Evolutionary conservation across 2,113 vertebrate species (phyloP).

Genomic region (Aix galericulata): DNA sequence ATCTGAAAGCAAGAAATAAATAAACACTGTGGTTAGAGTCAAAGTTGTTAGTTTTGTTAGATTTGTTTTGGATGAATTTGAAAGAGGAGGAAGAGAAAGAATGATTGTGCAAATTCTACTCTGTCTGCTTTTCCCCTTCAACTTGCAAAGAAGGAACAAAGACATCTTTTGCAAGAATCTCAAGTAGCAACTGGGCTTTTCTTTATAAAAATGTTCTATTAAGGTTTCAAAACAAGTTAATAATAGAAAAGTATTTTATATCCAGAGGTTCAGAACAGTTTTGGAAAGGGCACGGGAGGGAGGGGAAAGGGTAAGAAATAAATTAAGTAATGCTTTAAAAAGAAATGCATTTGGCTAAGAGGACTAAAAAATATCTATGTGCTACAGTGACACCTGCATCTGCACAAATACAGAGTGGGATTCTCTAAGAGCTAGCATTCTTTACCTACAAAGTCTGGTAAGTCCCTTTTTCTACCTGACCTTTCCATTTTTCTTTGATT

Average conservation of each 20-base stretch:
- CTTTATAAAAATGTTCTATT: neutral
- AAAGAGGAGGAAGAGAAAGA: neutral
- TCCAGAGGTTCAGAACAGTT: neutral
- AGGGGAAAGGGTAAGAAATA: neutral
- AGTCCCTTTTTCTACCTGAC: neutral
- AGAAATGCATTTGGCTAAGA: neutral
- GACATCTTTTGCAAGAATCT: neutral
- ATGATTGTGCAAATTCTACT: neutral
- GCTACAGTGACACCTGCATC: neutral
- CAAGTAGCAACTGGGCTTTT: neutral
- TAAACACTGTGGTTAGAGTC: neutral
- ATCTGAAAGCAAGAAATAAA: neutral
- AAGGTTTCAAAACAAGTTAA: neutral
- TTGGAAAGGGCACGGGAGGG: neutral
- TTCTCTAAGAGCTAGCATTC: neutral
- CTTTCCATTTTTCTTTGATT: neutral
- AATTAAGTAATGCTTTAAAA: neutral
- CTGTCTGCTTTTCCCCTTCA: neutral
- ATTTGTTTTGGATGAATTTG: neutral
- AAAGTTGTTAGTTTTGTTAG: neutral
- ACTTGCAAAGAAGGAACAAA: neutral
- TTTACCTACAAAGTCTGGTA: neutral
- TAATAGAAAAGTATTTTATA: slow-evolving; percentile 1
- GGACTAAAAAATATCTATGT: neutral
- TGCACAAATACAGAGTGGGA: neutral